A percentile compares a stretch with the other conserved stretches of the same genome.
phyloP scores from a whole-genome alignment of 2,888 invertebrate species.

The Trisateles emortualis region DNA sequence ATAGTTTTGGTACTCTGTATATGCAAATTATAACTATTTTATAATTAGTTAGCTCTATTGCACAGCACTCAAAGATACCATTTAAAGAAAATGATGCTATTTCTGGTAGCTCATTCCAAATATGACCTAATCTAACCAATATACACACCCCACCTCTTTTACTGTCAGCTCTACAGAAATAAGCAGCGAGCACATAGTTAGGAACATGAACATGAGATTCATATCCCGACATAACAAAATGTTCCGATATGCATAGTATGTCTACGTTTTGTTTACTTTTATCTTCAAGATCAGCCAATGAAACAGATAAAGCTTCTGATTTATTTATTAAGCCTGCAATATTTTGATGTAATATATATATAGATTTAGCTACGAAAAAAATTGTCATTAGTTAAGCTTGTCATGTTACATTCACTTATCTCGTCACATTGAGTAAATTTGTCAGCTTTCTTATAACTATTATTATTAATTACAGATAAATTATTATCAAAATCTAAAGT shows the following conservation, averaged over 20 bases:
- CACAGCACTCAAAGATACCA: conserved; percentile 1
- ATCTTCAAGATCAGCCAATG: not conserved
- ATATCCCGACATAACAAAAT: not conserved
- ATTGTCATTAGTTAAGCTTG: not conserved
- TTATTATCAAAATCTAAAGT: not conserved
- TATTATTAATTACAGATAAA: not conserved
- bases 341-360: conserved; percentile 15
- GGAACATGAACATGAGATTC: not conserved
- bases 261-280: conserved; percentile 5
- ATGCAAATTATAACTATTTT: not conserved
- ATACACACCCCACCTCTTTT: conserved; percentile 6
- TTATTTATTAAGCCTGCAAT: conserved; percentile 10
- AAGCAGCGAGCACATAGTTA: not conserved
- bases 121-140: not conserved
- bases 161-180: not conserved
- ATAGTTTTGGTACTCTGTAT: not conserved
- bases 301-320: not conserved
- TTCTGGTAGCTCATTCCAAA: not conserved
- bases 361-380: conserved; percentile 2
- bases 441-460: too few species aligned
- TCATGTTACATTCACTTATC: not conserved
- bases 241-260: conserved; percentile 5
- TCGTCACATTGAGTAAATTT: too few species aligned
- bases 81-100: not conserved
- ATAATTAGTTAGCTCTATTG: not conserved